Base-by-base conservation (phyloP, 2,113 vertebrate species). In the Athene cunicularia region DNA sequence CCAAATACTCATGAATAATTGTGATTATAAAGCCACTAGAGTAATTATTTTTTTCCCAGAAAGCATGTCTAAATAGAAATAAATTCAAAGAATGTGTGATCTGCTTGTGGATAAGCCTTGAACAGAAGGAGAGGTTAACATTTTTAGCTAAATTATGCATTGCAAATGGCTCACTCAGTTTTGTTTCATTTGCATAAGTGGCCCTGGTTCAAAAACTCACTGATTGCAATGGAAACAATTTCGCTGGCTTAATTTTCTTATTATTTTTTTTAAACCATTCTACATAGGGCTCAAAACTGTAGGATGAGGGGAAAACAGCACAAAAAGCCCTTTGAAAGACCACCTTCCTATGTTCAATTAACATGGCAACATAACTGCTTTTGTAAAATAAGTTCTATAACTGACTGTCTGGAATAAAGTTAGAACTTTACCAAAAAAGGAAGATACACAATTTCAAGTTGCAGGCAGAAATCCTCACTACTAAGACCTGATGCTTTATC, bases 71-170 rank as follows among this genome's bases (percentile, higher is more conserved):
- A 92, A 92, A 95, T 92, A 95, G 76, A 90, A 94, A 94, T 88
- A 87, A 86, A 95, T 96, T 91, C 62, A 91, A 85, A 27, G 45
- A 94, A 80, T 1, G 17, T 96, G 82, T 81, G 92, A 97, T 93
- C 32, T 93, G 80, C 37, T 92, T 86, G 72, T 90, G 80, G 85
- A 91, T 93, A 95, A 93, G 58, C 81, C 74, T 90, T 80, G 90
- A 96, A 93, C 93, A 96, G 95, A 96, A 95, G 86, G 94, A 96
- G 80, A 94, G 91, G 94, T 94, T 97, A 97, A 90, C 80, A 94
- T 95, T 96, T 97, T 96, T 96, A 97, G 88, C 55, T 96, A 96
- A 95, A 95, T 95, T 97, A 96, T 95, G 92, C 94, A 95, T 91
- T 96, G 86, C 72, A 97, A 96, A 94, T 92, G 60, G 80, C 72